These are phyloP conservation scores for Choreutis nemorana DNA, from an alignment of 2,888 invertebrate genomes.

Conservation along the genomic window DNA sequence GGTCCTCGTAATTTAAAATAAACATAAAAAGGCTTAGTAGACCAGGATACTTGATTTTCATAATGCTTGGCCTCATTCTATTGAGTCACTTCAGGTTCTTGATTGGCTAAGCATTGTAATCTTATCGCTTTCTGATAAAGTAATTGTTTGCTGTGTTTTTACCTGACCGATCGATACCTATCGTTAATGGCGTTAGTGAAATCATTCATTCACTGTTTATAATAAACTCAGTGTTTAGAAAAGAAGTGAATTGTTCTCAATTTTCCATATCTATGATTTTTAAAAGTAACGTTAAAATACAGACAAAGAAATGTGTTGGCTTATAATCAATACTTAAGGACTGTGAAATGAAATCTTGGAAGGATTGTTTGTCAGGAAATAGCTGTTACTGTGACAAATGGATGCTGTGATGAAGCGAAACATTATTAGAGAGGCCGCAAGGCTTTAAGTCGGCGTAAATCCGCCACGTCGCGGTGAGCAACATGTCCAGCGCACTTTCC, in stretches of 20 bases:
- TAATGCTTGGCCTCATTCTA: conserved; percentile 18
- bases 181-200: conserved; percentile 10
- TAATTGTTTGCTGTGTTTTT: conserved; percentile 26
- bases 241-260: too few species aligned
- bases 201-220: not conserved
- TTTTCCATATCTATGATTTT: not conserved
- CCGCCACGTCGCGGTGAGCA: conserved; percentile 25
- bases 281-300: not conserved
- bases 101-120: conserved; percentile 38
- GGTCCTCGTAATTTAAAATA: too few species aligned
- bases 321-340: conserved; percentile 26
- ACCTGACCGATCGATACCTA: conserved; percentile 32
- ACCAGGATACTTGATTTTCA: too few species aligned
- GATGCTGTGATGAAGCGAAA: conserved; percentile 37
- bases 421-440: conserved; percentile 26
- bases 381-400: conserved; percentile 39
- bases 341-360: conserved; percentile 33
- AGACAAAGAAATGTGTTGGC: conserved; percentile 1
- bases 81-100: conserved; percentile 22
- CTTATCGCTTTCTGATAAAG: conserved; percentile 52
- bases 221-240: too few species aligned
- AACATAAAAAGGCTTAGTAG: too few species aligned
- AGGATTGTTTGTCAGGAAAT: conserved; percentile 27
- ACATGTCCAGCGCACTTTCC: conserved; percentile 47
- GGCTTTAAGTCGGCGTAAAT: conserved; percentile 46